Percentiles rank a stretch among this genome's conserved stretches.
phyloP scores from a whole-genome alignment of 2,797 vertebrate genomes.

The Neopelma chrysocephalum region DNA sequence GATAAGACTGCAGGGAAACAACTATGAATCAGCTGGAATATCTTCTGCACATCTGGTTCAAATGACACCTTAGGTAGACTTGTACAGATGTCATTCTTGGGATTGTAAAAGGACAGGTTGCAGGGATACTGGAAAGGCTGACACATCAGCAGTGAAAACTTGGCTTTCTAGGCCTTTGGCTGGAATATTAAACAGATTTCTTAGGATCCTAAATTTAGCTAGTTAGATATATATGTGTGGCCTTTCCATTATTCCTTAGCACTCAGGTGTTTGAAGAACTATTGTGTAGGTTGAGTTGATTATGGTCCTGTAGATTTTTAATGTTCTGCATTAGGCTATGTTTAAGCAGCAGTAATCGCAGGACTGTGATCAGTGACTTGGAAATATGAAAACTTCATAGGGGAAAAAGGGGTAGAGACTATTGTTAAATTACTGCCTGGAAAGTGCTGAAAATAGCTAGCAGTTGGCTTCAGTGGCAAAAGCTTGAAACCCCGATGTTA shows the following conservation, averaged over 20 bases:
- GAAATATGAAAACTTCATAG: constrained; percentile 32
- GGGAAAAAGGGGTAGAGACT: neutral
- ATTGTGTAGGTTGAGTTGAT: neutral
- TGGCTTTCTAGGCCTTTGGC: neutral
- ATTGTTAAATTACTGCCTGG: neutral
- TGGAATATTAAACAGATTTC: neutral
- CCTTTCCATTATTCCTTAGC: neutral
- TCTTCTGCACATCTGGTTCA: neutral
- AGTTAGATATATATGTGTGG: neutral
- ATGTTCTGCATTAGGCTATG: neutral
- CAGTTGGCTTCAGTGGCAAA: neutral
- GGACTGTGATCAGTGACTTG: neutral
- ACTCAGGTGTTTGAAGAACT: neutral
- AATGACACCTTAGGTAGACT: neutral
- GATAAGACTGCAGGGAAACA: neutral
- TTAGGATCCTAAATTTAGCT: neutral
- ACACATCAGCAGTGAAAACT: neutral
- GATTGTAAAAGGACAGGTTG: neutral
- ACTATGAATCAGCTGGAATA: neutral
- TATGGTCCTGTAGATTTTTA: neutral
- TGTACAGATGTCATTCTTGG: neutral
- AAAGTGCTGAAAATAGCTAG: constrained; percentile 34
- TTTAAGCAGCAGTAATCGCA: constrained; percentile 34
- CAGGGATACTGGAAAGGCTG: neutral
- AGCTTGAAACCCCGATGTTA: neutral